These are phyloP conservation scores for Vombatus ursinus DNA, from an alignment of 2,113 vertebrate genomes.

Conservation along the genomic window DNA sequence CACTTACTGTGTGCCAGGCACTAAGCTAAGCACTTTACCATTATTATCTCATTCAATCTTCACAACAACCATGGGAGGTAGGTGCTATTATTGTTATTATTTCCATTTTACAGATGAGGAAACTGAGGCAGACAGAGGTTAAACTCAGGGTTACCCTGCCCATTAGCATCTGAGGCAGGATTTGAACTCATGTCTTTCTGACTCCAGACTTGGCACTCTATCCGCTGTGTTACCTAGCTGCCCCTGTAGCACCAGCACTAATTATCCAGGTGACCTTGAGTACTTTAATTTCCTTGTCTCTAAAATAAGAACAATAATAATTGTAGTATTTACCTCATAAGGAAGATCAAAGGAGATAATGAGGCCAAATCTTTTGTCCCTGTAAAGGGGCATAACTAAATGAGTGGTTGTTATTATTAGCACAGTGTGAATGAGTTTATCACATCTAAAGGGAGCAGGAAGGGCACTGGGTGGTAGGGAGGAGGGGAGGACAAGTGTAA, in stretches of 20 bases:
- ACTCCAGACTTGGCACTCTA: background rate
- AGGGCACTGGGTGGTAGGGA: background rate
- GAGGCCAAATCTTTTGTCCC: background rate
- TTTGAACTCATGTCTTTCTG: background rate
- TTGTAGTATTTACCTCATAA: background rate
- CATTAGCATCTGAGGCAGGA: background rate
- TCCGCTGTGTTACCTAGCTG: background rate
- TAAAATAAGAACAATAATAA: background rate
- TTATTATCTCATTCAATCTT: background rate
- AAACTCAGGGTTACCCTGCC: background rate
- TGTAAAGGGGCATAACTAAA: background rate
- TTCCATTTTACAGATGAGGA: background rate
- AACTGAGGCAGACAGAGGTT: background rate
- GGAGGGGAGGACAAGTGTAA: background rate
- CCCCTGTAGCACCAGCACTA: background rate
- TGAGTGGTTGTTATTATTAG: background rate
- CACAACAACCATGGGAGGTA: background rate
- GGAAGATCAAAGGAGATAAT: background rate
- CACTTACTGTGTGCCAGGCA: background rate
- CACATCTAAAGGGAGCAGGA: background rate
- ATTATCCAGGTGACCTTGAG: background rate
- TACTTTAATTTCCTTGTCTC: background rate
- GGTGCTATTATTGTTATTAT: background rate
- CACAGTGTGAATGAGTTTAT: background rate
- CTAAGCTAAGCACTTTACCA: no score